Conservation (phyloP, 2,888 invertebrate genomes). For the Dorcus parallelipipedus region DNA sequence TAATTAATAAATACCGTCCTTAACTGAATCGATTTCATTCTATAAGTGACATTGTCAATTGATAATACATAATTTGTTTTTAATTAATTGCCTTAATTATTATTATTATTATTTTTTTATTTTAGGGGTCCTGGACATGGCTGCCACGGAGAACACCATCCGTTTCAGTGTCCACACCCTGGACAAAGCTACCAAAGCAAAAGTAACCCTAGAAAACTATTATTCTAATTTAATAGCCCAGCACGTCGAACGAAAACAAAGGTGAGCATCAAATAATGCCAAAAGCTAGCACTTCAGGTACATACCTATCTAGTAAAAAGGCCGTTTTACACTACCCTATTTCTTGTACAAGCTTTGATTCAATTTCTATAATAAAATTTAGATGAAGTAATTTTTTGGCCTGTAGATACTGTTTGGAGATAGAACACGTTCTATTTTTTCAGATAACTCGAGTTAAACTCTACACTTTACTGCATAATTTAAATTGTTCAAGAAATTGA, state of each 20-base stretch:
- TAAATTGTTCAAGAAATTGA: too few relatives aligned
- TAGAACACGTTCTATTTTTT: too few relatives aligned
- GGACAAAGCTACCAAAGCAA: slow-evolving; percentile 98
- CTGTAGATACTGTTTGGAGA: too few relatives aligned
- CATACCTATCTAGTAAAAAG: too few relatives aligned
- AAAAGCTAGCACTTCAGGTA: too few relatives aligned
- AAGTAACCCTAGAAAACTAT: slow-evolving; percentile 98
- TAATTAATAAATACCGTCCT: background rate
- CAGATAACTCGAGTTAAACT: too few relatives aligned
- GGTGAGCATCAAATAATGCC: slow-evolving; percentile 51
- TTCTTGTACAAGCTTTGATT: too few relatives aligned
- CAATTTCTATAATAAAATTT: too few relatives aligned
- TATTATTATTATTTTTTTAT: slow-evolving; percentile 29
- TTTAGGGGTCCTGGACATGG: slow-evolving; percentile 80
- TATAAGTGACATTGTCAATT: background rate
- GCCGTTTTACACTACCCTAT: too few relatives aligned
- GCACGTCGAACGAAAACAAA: slow-evolving; percentile 95
- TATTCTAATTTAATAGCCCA: slow-evolving; percentile 98
- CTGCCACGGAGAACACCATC: slow-evolving; percentile 77
- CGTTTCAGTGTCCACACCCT: slow-evolving; percentile 95
- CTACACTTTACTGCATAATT: too few relatives aligned
- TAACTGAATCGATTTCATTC: background rate
- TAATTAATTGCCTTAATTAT: background rate
- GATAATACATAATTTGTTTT: background rate
- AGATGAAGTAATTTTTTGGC: too few relatives aligned